These are phyloP conservation scores for Prolemur simus DNA, from an alignment of 2,113 vertebrate genomes.

Conservation along the genomic window DNA sequence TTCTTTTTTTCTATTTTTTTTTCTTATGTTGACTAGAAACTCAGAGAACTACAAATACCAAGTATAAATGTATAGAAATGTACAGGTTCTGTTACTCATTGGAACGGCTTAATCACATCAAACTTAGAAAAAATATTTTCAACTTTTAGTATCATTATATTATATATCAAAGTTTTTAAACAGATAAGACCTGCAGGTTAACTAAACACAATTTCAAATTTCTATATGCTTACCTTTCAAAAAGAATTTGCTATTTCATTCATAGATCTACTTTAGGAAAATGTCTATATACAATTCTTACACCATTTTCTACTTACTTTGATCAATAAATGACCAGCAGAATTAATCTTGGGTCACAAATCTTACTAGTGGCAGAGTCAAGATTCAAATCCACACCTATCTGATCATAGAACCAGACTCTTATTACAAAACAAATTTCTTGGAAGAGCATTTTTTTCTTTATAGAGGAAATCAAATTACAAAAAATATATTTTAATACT, in stretches of 20 bases:
- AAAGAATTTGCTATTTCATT: not conserved
- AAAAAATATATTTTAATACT: not conserved
- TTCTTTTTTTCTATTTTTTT: not conserved
- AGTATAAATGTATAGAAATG: not conserved
- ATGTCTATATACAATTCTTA: not conserved
- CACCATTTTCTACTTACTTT: not conserved
- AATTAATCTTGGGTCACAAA: not conserved
- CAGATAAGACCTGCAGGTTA: not conserved
- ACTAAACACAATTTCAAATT: slow-evolving; percentile 18
- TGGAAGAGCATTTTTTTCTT: no score
- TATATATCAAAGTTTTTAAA: slow-evolving; percentile 2
- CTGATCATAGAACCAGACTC: not conserved
- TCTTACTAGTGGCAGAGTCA: not conserved
- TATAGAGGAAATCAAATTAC: no score
- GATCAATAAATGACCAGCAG: not conserved
- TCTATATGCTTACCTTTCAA: not conserved
- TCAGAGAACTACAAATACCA: not conserved
- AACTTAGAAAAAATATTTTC: slow-evolving; percentile 18
- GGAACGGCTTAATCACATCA: not conserved
- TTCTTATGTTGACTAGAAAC: not conserved
- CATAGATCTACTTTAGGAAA: not conserved
- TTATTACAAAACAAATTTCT: not conserved
- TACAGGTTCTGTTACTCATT: not conserved
- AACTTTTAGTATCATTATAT: not conserved
- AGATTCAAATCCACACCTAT: not conserved